These are phyloP conservation scores for Antitype chi DNA, from an alignment of 2,888 invertebrate species.

Conservation along the genomic window DNA sequence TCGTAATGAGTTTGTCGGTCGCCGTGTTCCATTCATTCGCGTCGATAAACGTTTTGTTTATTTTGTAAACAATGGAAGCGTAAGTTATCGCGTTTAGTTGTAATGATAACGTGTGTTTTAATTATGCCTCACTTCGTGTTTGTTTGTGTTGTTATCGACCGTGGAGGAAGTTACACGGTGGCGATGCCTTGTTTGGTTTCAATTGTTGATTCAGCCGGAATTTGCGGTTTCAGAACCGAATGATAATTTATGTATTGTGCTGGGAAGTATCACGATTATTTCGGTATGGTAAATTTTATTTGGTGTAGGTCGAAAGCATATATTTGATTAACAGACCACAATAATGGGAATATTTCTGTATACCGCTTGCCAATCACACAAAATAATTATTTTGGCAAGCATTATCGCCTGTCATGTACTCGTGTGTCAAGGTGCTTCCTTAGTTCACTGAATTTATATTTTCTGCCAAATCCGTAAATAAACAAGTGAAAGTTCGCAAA, in stretches of 20 bases:
- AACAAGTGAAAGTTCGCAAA: constrained; percentile 16
- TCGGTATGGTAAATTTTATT: background rate
- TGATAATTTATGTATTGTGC: constrained; percentile 3
- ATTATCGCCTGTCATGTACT: constrained; percentile 20
- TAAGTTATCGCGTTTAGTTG: constrained; percentile 74
- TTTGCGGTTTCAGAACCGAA: constrained; percentile 33
- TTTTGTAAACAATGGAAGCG: constrained; percentile 85
- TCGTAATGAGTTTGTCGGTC: constrained; percentile 64
- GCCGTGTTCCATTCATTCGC: constrained; percentile 74
- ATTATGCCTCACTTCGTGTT: constrained; percentile 52
- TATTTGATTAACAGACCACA: constrained; percentile 8
- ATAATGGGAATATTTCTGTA: constrained; percentile 10
- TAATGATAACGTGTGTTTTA: constrained; percentile 63
- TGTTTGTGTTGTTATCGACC: constrained; percentile 50
- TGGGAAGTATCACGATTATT: constrained; percentile 2
- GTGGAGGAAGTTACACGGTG: constrained; percentile 36
- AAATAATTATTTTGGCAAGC: constrained; percentile 44
- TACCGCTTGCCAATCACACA: constrained; percentile 14
- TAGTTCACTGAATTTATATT: constrained; percentile 23
- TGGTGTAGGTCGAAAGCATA: constrained; percentile 13
- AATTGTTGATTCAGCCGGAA: constrained; percentile 27
- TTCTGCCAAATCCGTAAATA: constrained; percentile 55
- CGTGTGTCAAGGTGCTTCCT: constrained; percentile 33
- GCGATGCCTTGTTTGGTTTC: constrained; percentile 8
- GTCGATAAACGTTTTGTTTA: constrained; percentile 79